phyloP scores from a whole-genome alignment of 2,113 vertebrate species.

The Heliornis fulica region DNA sequence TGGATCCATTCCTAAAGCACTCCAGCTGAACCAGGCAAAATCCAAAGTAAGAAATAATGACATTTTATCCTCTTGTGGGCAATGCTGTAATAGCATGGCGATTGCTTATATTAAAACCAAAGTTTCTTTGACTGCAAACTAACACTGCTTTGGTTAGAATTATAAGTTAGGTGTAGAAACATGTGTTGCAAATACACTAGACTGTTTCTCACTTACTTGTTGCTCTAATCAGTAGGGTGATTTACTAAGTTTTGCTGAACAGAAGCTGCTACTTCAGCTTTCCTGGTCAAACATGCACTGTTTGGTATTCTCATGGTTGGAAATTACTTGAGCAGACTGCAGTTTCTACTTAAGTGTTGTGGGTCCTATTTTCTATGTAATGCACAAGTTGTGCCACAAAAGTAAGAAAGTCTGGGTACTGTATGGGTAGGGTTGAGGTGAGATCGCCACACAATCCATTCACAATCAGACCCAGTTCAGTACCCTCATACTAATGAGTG shows the following conservation, averaged over 20 bases:
- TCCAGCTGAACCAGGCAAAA: background rate
- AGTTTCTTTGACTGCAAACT: background rate
- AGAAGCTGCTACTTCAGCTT: background rate
- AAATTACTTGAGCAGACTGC: background rate
- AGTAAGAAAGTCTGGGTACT: background rate
- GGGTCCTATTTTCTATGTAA: background rate
- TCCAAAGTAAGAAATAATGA: background rate
- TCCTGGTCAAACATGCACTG: background rate
- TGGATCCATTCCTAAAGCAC: background rate
- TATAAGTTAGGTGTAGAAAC: background rate
- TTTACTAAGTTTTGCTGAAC: background rate
- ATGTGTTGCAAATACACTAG: background rate
- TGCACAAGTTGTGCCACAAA: background rate
- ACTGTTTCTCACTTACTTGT: background rate
- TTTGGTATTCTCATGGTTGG: background rate
- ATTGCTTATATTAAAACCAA: background rate
- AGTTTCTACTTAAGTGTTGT: background rate
- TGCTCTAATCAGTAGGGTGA: background rate
- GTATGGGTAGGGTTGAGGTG: background rate
- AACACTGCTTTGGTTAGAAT: background rate
- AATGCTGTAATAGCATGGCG: background rate
- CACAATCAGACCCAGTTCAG: background rate
- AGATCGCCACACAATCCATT: background rate
- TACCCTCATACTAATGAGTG: background rate
- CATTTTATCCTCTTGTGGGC: background rate